Conservation (phyloP, 2,888 invertebrate species). For the Hermaeophaga mercurialis region DNA sequence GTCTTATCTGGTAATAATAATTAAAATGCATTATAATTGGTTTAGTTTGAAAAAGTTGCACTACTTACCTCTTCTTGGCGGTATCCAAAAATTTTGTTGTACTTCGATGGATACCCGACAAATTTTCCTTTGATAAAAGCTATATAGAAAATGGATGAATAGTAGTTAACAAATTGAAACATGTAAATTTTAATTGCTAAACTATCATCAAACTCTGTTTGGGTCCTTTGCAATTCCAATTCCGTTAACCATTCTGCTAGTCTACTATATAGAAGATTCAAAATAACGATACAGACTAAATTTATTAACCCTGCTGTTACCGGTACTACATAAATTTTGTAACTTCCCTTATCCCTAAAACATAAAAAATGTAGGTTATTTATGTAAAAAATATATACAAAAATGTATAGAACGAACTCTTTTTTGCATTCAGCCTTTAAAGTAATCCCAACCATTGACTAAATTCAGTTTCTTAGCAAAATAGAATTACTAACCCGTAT, state of each 20-base stretch:
- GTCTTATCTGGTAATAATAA: too few species aligned
- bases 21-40: too few species aligned
- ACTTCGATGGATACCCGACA: slow-evolving; percentile 77
- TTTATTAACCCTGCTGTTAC: slow-evolving; percentile 79
- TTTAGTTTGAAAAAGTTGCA: too few species aligned
- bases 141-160: slow-evolving; percentile 86
- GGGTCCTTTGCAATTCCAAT: slow-evolving; percentile 76
- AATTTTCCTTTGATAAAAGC: slow-evolving; percentile 79
- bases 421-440: too few species aligned
- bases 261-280: slow-evolving; percentile 72
- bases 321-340: slow-evolving; percentile 71
- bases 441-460: too few species aligned
- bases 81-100: slow-evolving; percentile 72
- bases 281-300: slow-evolving; percentile 73
- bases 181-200: slow-evolving; percentile 85
- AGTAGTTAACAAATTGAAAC: slow-evolving; percentile 89
- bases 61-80: slow-evolving; percentile 70
- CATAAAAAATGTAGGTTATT: slow-evolving; percentile 48
- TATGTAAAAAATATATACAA: too few species aligned
- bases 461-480: too few species aligned
- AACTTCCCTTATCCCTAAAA: slow-evolving; percentile 60
- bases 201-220: slow-evolving; percentile 86
- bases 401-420: too few species aligned
- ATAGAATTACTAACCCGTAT: slow-evolving; percentile 26
- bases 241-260: slow-evolving; percentile 73